Evolutionary conservation across 2,888 invertebrate genomes (phyloP).

Genomic region (Galerucella pusilla): DNA sequence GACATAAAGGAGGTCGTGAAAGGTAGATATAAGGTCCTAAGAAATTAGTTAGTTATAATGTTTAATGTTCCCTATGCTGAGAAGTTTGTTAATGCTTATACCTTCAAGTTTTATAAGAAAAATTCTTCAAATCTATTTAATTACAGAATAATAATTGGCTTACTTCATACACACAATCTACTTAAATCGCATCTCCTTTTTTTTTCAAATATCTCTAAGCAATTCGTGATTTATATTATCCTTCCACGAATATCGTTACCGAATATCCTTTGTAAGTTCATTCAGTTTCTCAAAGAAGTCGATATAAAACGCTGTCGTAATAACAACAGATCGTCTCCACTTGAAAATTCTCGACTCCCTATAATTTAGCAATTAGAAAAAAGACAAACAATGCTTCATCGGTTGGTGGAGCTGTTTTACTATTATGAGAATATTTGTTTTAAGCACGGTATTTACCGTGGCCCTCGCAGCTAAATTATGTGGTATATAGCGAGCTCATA

Average conservation of each 20-base stretch:
- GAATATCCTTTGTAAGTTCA: conserved; percentile 21
- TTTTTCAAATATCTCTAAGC: conserved; percentile 16
- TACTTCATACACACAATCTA: background rate
- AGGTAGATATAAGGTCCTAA: background rate
- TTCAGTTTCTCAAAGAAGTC: conserved; percentile 18
- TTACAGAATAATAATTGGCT: too few species aligned
- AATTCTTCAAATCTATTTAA: too few species aligned
- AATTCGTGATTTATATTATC: conserved; percentile 19
- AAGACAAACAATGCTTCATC: conserved; percentile 44
- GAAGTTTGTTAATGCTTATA: background rate
- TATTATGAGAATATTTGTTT: conserved; percentile 48
- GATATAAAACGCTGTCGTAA: conserved; percentile 29
- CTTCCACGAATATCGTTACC: conserved; percentile 7
- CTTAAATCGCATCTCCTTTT: background rate
- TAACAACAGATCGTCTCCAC: conserved; percentile 20
- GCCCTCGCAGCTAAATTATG: conserved; percentile 44
- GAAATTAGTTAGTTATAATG: conserved; percentile 7
- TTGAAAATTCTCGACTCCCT: conserved; percentile 27
- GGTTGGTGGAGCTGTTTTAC: conserved; percentile 20
- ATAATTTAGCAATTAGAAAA: conserved; percentile 42
- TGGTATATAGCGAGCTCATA: conserved; percentile 38
- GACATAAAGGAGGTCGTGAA: conserved; percentile 17
- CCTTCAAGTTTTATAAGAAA: too few species aligned
- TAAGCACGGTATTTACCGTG: conserved; percentile 44
- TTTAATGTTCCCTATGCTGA: background rate